Conservation (phyloP, 2,888 invertebrate genomes). For the Machimus atricapillus region DNA sequence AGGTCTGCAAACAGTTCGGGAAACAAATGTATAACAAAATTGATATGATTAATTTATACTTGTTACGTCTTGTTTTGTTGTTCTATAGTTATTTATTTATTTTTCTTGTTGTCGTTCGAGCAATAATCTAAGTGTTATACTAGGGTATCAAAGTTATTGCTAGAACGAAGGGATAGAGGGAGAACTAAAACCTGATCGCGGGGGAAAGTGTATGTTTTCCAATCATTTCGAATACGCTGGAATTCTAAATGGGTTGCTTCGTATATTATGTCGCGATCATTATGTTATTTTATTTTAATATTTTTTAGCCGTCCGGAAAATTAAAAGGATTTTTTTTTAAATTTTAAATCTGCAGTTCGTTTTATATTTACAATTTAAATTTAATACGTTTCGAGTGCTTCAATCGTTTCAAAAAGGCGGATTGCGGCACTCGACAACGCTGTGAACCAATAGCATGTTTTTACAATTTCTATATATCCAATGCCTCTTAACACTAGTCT, state of each 20-base stretch:
- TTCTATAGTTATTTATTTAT: not conserved
- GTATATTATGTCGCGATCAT: constrained; percentile 18
- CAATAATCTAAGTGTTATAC: not conserved
- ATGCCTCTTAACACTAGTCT: constrained; percentile 37
- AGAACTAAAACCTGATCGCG: constrained; percentile 10
- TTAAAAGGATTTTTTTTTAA: not conserved
- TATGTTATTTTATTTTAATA: not conserved
- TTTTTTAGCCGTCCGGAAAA: constrained; percentile 2
- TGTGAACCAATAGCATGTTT: not conserved
- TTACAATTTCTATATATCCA: constrained; percentile 33
- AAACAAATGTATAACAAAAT: not conserved
- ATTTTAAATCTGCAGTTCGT: not conserved
- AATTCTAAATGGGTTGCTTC: constrained; percentile 17
- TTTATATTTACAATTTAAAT: not conserved
- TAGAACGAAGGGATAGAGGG: not conserved
- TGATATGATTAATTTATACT: constrained; percentile 16
- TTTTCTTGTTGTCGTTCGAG: not conserved
- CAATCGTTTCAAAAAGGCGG: not conserved
- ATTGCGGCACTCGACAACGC: not conserved
- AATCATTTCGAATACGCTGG: constrained; percentile 30
- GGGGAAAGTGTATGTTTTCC: not conserved
- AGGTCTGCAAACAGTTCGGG: not conserved
- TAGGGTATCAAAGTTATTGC: not conserved
- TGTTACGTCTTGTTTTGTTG: not conserved
- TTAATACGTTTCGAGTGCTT: not conserved